Conservation (phyloP, 2,797 vertebrate genomes). For the Scyliorhinus canicula region DNA sequence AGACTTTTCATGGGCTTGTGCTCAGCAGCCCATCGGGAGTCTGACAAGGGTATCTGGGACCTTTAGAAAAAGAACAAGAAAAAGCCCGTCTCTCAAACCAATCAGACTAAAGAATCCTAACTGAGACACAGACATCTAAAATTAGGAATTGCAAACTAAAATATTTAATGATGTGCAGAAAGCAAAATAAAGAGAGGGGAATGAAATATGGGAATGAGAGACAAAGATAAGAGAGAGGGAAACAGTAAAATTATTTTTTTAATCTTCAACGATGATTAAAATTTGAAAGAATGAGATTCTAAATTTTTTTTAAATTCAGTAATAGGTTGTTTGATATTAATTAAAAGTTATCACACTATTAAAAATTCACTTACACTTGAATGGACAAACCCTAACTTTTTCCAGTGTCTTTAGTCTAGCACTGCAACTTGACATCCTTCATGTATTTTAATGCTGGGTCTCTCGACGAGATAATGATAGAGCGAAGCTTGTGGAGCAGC, state of each 20-base stretch:
- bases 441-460: background rate
- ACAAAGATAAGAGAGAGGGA: background rate
- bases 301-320: background rate
- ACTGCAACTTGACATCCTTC: background rate
- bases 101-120: background rate
- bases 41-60: background rate
- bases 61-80: background rate
- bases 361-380: background rate
- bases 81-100: background rate
- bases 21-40: background rate
- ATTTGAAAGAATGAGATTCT: background rate
- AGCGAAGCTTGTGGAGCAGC: background rate
- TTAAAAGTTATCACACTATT: background rate
- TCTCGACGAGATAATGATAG: background rate
- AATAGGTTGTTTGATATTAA: background rate
- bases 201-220: background rate
- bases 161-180: background rate
- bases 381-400: background rate
- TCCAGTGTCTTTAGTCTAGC: background rate
- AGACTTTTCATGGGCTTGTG: background rate
- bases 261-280: background rate
- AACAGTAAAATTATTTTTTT: background rate
- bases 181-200: background rate
- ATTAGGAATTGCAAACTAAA: background rate
- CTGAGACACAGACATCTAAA: background rate